Conservation (phyloP, 92 coral and sea anemone species). For the Paragorgia papillata region DNA sequence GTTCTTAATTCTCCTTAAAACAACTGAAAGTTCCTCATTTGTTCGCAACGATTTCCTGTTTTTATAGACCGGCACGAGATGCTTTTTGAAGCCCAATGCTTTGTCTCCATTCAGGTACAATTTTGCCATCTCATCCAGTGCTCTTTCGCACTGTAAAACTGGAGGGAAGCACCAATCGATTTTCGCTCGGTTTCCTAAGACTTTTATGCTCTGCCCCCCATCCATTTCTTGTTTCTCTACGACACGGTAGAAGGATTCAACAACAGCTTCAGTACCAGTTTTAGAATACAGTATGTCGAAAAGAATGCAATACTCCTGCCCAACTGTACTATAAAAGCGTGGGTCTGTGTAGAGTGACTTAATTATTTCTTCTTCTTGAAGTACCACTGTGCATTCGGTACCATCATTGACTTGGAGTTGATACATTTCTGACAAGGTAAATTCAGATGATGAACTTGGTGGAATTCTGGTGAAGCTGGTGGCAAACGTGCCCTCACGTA, state of each 20-base stretch:
- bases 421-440: not conserved
- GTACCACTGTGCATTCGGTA: not conserved
- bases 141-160: no score
- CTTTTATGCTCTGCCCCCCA: conserved; percentile 28
- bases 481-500: not conserved
- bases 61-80: conserved; percentile 14
- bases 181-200: conserved; percentile 3
- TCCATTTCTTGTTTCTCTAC: conserved; percentile 12
- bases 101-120: conserved; percentile 13
- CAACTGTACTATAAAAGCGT: conserved; percentile 1
- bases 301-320: conserved; percentile 30
- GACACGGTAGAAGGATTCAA: conserved; percentile 1
- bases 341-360: conserved; percentile 7
- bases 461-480: conserved; percentile 8
- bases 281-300: no score
- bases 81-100: not conserved
- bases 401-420: not conserved
- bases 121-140: conserved; percentile 17
- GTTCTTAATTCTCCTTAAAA: no score
- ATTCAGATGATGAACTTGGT: not conserved
- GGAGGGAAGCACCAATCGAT: no score
- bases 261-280: conserved; percentile 14
- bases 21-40: no score
- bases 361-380: conserved; percentile 26
- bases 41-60: conserved; percentile 1